Evolutionary conservation across 2,797 vertebrate species (phyloP), one percentile per base, ranked within the genome.

Genomic region (Anas acuta): DNA sequence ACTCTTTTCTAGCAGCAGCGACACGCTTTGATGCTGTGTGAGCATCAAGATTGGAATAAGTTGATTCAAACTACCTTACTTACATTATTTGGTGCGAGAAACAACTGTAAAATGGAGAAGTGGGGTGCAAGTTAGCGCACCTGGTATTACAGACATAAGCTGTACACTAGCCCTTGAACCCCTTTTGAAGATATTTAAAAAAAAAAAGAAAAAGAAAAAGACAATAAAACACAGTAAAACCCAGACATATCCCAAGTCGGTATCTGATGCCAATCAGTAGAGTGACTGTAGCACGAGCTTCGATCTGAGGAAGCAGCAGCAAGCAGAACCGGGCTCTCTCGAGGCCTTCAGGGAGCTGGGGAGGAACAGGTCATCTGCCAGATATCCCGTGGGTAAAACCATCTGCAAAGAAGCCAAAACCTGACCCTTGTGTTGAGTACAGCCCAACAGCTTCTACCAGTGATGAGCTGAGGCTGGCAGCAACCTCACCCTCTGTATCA

Each of bases 101-200:
- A 35, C 9, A 65, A 33, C 1, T 45, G n/a, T 11, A 13, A 81
- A 69, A 89, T 8, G 6, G 66, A 54, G 56, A 30, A 57, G 4
- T 11, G 5, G 16, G 19, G 73, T 0, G 0, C 7, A 39, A 56
- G 18, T 47, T 28, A 83, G 47, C 8, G 21, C 7, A 43, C 6
- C 49, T 57, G 69, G 39, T 20, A 33, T 1, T 32, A 19, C 0
- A 0, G 33, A 32, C 14, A 35, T 7, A 75, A 82, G 32, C 11
- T 37, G 28, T 5, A 5, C 7, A 8, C 16, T 30, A 53, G 43
- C 20, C 7, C 2, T 45, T 20, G 8, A 45, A 10, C 8, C 3
- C 6, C 3, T 45, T 37, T 39, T 32, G 43, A 77, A 74, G 25
- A 19, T 17, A 33, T 41, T 69, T 13, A 26, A 41, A 39, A 53